These are phyloP conservation scores for Branchellion lobata DNA, from an alignment of 2,888 invertebrate genomes.

Conservation along the genomic window DNA sequence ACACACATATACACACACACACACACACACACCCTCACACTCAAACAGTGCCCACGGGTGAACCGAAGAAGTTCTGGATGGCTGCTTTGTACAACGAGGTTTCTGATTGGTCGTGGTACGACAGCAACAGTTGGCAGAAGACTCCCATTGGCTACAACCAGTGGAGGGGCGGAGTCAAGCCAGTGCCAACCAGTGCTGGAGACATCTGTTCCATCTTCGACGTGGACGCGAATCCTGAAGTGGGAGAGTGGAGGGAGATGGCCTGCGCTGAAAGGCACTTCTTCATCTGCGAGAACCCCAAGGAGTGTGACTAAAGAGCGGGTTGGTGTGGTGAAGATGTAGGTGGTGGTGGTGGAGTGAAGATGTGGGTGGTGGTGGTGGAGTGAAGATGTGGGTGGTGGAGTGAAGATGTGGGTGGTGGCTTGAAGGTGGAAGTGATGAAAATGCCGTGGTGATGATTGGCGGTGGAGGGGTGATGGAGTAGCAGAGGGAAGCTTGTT, in stretches of 20 bases:
- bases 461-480: no score
- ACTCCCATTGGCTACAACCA: conserved; percentile 38
- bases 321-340: no score
- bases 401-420: no score
- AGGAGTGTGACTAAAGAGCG: conserved; percentile 33
- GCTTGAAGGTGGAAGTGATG: no score
- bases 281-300: conserved; percentile 42
- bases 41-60: not conserved
- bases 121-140: conserved; percentile 16
- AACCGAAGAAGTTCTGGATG: conserved; percentile 42
- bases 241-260: conserved; percentile 20
- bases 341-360: no score
- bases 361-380: no score
- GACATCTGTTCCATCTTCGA: conserved; percentile 36
- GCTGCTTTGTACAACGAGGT: conserved; percentile 40
- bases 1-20: no score
- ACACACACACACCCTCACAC: not conserved
- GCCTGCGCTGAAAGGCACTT: conserved; percentile 33
- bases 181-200: conserved; percentile 13
- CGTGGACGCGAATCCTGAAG: not conserved
- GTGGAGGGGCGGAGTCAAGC: conserved; percentile 39
- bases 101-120: conserved; percentile 44
- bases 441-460: no score
- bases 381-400: no score
- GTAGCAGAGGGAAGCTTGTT: no score